Conservation (phyloP, 2,113 vertebrate species). For the Dolichallabes microphthalmus region DNA sequence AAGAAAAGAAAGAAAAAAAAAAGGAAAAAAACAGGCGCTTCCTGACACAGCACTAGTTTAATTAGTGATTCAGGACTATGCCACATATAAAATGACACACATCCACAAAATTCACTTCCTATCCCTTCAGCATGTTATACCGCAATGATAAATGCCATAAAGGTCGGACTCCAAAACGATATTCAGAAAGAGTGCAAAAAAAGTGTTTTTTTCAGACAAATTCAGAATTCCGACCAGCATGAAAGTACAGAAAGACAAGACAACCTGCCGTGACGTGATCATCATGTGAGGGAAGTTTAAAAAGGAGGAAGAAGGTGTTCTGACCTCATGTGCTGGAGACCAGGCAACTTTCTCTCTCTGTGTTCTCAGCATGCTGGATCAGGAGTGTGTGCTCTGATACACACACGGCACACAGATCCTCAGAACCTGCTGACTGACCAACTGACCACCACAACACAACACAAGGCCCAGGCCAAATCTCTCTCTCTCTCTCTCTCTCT, state of each 20-base stretch:
- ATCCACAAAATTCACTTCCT: not conserved
- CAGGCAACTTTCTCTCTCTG: conserved; percentile 30
- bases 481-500: not conserved
- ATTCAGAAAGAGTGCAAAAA: not conserved
- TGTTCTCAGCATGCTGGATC: conserved; percentile 46
- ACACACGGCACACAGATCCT: conserved; percentile 19
- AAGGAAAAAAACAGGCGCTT: not conserved
- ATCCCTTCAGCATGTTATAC: not conserved
- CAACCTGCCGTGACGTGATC: not conserved
- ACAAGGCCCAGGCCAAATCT: not conserved
- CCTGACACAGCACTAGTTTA: not conserved
- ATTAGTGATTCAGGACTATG: not conserved
- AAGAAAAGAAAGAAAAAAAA: not conserved
- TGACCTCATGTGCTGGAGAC: conserved; percentile 38
- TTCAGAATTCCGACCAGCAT: not conserved
- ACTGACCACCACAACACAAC: conserved; percentile 37
- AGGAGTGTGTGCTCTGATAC: conserved; percentile 23
- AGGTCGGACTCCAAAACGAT: not conserved
- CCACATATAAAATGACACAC: not conserved
- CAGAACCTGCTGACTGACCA: conserved; percentile 43
- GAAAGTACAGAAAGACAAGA: not conserved
- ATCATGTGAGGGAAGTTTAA: not conserved
- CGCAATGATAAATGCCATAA: not conserved
- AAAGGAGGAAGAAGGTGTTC: conserved; percentile 21
- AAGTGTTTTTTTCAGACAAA: not conserved